Base-by-base conservation (phyloP, 1,140 invertebrate genomes). In the Drosophila equinoxialis region DNA sequence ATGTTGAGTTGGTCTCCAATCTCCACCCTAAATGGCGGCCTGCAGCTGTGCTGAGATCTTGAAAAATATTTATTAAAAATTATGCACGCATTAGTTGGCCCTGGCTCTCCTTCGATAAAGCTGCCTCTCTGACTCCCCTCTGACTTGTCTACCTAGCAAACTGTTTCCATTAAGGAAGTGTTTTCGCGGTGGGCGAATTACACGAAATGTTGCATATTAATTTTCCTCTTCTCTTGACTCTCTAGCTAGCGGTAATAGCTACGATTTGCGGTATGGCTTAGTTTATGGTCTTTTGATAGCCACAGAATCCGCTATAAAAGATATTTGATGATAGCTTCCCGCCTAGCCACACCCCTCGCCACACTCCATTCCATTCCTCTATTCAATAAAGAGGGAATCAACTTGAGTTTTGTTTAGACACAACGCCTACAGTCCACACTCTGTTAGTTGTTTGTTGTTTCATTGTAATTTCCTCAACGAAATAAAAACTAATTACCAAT, bases 31-130 rank as follows among this genome's bases (percentile, higher is more conserved):
- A 62, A 62, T 66, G 26, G 60, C 58, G 51, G 55, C 68, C 64
- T 69, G 74, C 81, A 87, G 79, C 63, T 76, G 81, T 67, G 68
- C 58, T 62, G 59, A 81, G 83, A 87, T 79, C 83, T 86, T 79
- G 72, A 83, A 89, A 82, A 89, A 89, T 80, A 87, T 89, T 83
- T 89, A 87, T 87, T 89, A 87, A 87, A 87, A 87, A 87, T 87
- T 87, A 87, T 87, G 83, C 83, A 87, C 83, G 83, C 83, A 87
- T 87, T 87, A 87, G 83, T 66, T 55, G 55, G 65, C 63, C 57
- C 51, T 51, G 45, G 45, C 61, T 63, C 7, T 55, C 17, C 48
- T 30, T 30, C 6, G 30, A 30, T 30, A 30, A 6, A 30, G 30
- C 30, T 30, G 30, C 45, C 37, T n/a, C 68, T 35, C 42, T 30